A percentile compares a stretch with the other conserved stretches of the same genome.
Evolutionary conservation across 1,140 invertebrate species (phyloP).

Genomic region (Drosophila tsacasi): DNA sequence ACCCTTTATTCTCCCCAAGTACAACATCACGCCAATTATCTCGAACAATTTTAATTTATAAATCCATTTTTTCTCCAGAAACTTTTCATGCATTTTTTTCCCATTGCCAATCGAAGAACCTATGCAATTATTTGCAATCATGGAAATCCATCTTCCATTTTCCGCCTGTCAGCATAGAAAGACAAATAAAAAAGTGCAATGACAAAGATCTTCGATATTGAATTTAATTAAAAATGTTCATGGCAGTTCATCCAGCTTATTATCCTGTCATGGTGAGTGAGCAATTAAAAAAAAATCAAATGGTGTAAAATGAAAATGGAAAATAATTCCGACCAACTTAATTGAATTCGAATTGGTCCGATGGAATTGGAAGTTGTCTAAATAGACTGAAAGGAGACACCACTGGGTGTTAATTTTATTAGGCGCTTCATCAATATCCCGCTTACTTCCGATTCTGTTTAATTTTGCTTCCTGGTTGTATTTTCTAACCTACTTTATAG

Average conservation of each 20-base stretch:
- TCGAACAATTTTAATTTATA: conserved; percentile 63
- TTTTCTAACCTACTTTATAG: conserved; percentile 1
- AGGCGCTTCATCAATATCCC: conserved; percentile 10
- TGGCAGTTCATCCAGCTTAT: conserved; percentile 48
- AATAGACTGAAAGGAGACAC: conserved; percentile 13
- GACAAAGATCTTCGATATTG: conserved; percentile 37
- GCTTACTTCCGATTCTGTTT: conserved; percentile 10
- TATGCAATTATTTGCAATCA: conserved; percentile 71
- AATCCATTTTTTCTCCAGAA: neutral
- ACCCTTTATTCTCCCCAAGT: too few species aligned
- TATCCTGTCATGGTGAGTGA: conserved; percentile 31
- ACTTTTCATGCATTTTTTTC: conserved; percentile 6
- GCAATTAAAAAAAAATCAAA: conserved; percentile 3
- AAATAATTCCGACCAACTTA: conserved; percentile 43
- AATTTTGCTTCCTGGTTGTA: neutral
- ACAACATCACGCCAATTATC: conserved; percentile 59
- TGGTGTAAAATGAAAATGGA: conserved; percentile 30
- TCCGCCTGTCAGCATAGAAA: conserved; percentile 23
- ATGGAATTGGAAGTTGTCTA: conserved; percentile 31
- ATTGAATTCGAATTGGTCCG: conserved; percentile 51
- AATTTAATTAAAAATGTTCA: conserved; percentile 76
- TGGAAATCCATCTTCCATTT: conserved; percentile 42
- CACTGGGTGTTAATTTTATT: conserved; percentile 37
- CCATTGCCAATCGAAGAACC: conserved; percentile 19
- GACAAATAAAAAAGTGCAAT: conserved; percentile 41